A percentile compares a stretch with the other conserved stretches of the same genome.
phyloP scores from a whole-genome alignment of 35 echinoderm and acorn worm genomes.

The Apostichopus parvimensis region DNA sequence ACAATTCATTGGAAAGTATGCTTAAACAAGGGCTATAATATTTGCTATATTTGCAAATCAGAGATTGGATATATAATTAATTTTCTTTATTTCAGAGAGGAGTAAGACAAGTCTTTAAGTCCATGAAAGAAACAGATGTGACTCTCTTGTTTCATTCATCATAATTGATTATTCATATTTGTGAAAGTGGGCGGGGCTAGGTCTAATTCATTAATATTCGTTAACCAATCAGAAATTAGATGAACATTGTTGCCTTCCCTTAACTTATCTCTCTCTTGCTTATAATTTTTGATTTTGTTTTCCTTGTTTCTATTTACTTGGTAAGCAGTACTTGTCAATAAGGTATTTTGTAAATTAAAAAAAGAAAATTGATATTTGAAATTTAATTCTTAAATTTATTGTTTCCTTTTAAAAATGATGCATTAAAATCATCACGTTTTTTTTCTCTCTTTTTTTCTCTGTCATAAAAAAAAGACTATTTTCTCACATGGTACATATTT shows the following conservation, averaged over 20 bases:
- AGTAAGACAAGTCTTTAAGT: too few species aligned
- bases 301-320: not conserved
- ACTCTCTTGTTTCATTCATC: too few species aligned
- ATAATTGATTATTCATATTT: too few species aligned
- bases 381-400: not conserved
- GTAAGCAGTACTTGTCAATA: not conserved
- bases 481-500: constrained; percentile 29
- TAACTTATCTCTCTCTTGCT: not conserved
- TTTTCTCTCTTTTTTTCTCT: not conserved
- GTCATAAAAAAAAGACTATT: not conserved
- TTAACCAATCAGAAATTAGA: too few species aligned
- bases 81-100: too few species aligned
- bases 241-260: not conserved
- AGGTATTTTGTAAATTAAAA: not conserved
- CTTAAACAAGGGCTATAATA: too few species aligned
- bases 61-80: too few species aligned
- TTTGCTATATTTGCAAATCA: too few species aligned
- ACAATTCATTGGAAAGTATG: too few species aligned
- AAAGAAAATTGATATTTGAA: not conserved
- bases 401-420: constrained; percentile 14
- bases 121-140: too few species aligned
- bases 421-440: not conserved
- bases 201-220: too few species aligned
- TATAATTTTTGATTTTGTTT: not conserved
- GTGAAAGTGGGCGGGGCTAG: too few species aligned